These are phyloP conservation scores for Parelbella ahira DNA, from an alignment of 2,888 invertebrate species.

Conservation along the genomic window DNA sequence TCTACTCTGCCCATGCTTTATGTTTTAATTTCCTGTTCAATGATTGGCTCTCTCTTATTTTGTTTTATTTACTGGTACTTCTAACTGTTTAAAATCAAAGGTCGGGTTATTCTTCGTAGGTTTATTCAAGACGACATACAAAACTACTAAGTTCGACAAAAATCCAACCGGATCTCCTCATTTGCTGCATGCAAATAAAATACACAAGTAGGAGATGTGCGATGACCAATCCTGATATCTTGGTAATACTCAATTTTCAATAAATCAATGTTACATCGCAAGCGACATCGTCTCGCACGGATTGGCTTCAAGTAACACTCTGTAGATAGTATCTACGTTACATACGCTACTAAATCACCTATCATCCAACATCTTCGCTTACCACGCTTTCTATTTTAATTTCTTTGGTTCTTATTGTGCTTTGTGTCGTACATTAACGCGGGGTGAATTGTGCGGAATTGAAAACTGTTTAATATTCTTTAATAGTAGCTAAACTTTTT, in stretches of 20 bases:
- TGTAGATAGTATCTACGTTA: slow-evolving; percentile 52
- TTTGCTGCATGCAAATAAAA: slow-evolving; percentile 76
- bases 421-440: slow-evolving; percentile 6
- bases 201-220: slow-evolving; percentile 66
- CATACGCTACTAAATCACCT: too few species aligned
- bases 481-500: slow-evolving; percentile 14
- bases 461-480: too few species aligned
- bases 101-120: slow-evolving; percentile 66
- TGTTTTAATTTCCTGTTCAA: slow-evolving; percentile 10
- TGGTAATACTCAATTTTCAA: slow-evolving; percentile 41
- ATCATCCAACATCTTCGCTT: too few species aligned
- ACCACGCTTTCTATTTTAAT: slow-evolving; percentile 26
- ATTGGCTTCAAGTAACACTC: slow-evolving; percentile 45
- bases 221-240: slow-evolving; percentile 45
- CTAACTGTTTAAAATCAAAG: slow-evolving; percentile 28
- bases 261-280: slow-evolving; percentile 43
- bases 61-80: slow-evolving; percentile 2
- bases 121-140: slow-evolving; percentile 62
- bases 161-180: slow-evolving; percentile 71
- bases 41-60: slow-evolving; percentile 4
- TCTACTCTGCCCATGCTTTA: slow-evolving; percentile 12
- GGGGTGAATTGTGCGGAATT: too few species aligned
- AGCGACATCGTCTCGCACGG: slow-evolving; percentile 44
- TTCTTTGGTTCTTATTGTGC: slow-evolving; percentile 12
- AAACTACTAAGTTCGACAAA: slow-evolving; percentile 71